Percentiles rank a stretch among this genome's conserved stretches.
Conservation (phyloP, 2,113 vertebrate species). For the Ellobius talpinus region DNA sequence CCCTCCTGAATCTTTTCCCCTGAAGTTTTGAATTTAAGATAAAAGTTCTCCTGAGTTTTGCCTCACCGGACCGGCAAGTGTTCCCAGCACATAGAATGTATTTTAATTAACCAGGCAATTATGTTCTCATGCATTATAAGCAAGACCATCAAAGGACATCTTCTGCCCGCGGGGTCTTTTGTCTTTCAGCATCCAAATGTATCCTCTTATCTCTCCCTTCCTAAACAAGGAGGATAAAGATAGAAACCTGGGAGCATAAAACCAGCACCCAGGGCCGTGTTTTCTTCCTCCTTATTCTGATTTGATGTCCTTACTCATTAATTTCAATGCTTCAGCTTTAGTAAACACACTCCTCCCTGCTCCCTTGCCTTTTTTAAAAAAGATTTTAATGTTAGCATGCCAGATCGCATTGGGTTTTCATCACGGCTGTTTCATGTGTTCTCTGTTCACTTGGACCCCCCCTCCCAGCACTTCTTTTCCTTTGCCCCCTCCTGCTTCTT, state of each 20-base stretch:
- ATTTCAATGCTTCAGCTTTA: background rate
- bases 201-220: slow-evolving; percentile 46
- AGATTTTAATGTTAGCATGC: background rate
- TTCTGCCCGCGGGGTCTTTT: slow-evolving; percentile 8
- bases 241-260: background rate
- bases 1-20: slow-evolving; percentile 21
- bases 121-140: slow-evolving; percentile 49
- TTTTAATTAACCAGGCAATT: slow-evolving; percentile 53
- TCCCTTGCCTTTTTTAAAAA: background rate
- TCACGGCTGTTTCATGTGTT: background rate
- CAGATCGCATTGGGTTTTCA: too few relatives aligned
- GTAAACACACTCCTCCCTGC: background rate
- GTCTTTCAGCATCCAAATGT: slow-evolving; percentile 63
- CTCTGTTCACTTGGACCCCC: background rate
- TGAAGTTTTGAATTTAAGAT: slow-evolving; percentile 59
- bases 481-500: background rate
- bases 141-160: slow-evolving; percentile 35
- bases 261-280: background rate
- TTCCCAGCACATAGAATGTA: background rate
- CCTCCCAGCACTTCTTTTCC: background rate
- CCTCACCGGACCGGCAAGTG: slow-evolving; percentile 22
- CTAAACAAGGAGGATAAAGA: background rate
- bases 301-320: background rate
- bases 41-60: slow-evolving; percentile 59
- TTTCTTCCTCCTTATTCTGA: slow-evolving; percentile 3